Percentiles rank a stretch among this genome's conserved stretches.
Conservation (phyloP, 1,140 invertebrate genomes). For the Drosophila virilis region DNA sequence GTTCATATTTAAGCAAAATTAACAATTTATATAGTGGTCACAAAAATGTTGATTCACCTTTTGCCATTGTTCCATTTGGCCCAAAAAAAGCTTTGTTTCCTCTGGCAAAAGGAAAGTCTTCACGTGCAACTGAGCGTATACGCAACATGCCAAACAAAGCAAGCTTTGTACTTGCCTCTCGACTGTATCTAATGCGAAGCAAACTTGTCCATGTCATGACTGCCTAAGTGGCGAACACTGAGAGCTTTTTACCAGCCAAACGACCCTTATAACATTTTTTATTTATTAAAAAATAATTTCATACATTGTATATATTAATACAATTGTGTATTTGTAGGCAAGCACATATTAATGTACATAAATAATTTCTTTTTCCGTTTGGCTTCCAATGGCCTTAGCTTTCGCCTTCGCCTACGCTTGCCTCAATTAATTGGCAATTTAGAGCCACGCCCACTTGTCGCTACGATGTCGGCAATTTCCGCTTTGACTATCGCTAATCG, state of each 20-base stretch:
- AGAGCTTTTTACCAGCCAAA: conserved; percentile 7
- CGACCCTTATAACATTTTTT: background rate
- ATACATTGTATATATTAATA: background rate
- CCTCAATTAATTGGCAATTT: conserved; percentile 33
- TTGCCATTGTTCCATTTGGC: conserved; percentile 15
- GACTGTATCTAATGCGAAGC: conserved; percentile 72
- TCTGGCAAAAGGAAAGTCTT: conserved; percentile 34
- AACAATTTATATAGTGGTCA: conserved; percentile 14
- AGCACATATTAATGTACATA: background rate
- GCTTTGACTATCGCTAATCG: conserved; percentile 45
- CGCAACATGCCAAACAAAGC: conserved; percentile 52
- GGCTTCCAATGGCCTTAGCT: background rate
- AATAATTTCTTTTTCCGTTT: background rate
- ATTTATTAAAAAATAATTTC: conserved; percentile 1
- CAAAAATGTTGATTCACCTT: background rate
- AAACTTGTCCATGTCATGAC: conserved; percentile 40
- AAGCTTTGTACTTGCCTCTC: conserved; percentile 60
- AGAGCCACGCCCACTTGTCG: conserved; percentile 24
- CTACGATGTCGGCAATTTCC: conserved; percentile 44
- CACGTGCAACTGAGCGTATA: conserved; percentile 73
- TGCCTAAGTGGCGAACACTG: conserved; percentile 34
- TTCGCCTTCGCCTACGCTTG: background rate
- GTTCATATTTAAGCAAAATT: background rate
- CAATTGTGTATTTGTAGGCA: background rate
- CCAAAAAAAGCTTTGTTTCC: conserved; percentile 14